These are phyloP conservation scores for Cnemophilus loriae DNA, from an alignment of 2,113 vertebrate genomes.

Conservation along the genomic window DNA sequence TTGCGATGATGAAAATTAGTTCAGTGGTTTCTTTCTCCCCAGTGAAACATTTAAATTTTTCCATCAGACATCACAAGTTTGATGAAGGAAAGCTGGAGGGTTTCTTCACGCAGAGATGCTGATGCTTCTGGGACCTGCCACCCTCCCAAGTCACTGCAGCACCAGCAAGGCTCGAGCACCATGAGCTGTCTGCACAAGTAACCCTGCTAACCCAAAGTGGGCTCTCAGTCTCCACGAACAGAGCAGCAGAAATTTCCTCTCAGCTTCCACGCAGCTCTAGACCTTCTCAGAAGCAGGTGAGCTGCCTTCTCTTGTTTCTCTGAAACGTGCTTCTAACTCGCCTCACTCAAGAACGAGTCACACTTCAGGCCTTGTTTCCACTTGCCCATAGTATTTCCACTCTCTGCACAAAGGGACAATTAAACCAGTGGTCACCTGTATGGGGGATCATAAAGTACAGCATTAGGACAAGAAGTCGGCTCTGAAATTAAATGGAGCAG, in stretches of 20 bases:
- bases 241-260: not conserved
- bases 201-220: not conserved
- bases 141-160: not conserved
- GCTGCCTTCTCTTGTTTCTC: not conserved
- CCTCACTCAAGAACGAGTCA: not conserved
- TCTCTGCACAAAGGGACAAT: not conserved
- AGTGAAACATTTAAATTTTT: not conserved
- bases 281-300: not conserved
- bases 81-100: not conserved
- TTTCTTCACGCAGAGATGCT: not conserved
- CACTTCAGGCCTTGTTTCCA: not conserved
- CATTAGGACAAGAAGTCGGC: not conserved
- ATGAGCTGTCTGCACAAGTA: not conserved
- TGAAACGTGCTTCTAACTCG: not conserved
- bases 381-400: not conserved
- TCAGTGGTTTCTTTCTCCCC: not conserved
- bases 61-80: not conserved
- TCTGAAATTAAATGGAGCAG: not conserved
- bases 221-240: rapidly evolving
- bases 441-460: not conserved
- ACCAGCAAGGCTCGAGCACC: not conserved
- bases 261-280: not conserved
- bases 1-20: rapidly evolving
- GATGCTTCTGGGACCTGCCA: not conserved
- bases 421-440: not conserved